Evolutionary conservation across 2,113 vertebrate species (phyloP).

Genomic region (Pholis gunnellus): DNA sequence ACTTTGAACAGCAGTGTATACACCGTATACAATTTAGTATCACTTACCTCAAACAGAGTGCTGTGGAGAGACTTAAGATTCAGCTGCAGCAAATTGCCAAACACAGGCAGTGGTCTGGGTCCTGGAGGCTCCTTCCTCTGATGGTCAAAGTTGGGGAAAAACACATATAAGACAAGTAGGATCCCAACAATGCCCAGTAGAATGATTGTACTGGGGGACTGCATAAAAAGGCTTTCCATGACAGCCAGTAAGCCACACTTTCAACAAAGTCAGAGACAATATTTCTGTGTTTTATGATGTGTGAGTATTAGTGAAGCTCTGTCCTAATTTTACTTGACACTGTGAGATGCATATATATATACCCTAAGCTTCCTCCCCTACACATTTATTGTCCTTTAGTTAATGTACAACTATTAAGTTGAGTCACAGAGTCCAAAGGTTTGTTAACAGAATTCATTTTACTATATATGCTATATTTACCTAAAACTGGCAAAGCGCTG

Average conservation of each 20-base stretch:
- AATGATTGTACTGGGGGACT: background rate
- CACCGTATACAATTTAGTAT: background rate
- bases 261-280: too few relatives aligned
- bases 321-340: too few relatives aligned
- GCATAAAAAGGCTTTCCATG: background rate
- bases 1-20: background rate
- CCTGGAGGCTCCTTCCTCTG: slow-evolving; percentile 63
- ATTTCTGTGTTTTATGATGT: too few relatives aligned
- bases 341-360: too few relatives aligned
- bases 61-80: slow-evolving; percentile 45
- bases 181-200: slow-evolving; percentile 1
- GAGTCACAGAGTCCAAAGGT: too few relatives aligned
- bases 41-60: slow-evolving; percentile 47
- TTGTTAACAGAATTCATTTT: too few relatives aligned
- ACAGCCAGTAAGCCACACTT: background rate
- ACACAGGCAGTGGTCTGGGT: slow-evolving; percentile 62
- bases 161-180: slow-evolving; percentile 45
- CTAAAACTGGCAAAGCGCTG: too few relatives aligned
- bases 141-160: slow-evolving; percentile 6
- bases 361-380: too few relatives aligned
- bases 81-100: slow-evolving; percentile 64
- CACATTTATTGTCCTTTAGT: too few relatives aligned
- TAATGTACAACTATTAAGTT: too few relatives aligned
- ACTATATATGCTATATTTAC: too few relatives aligned
- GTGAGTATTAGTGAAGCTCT: too few relatives aligned